Conservation (phyloP, 1,140 invertebrate genomes). For the Megathymus violae region DNA sequence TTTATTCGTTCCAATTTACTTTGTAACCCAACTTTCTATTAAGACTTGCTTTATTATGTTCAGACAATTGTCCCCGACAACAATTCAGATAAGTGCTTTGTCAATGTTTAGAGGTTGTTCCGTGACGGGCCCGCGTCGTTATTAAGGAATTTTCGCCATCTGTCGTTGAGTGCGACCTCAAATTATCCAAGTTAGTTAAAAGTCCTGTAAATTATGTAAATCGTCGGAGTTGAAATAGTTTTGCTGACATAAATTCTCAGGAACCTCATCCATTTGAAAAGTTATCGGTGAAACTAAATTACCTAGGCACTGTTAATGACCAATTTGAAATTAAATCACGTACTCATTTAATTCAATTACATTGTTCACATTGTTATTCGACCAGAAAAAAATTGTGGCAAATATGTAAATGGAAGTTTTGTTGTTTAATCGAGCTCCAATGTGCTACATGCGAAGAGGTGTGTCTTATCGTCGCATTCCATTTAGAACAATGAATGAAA, state of each 20-base stretch:
- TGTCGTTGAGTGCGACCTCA: conserved; percentile 20
- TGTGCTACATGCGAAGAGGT: neutral
- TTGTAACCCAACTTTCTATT: conserved; percentile 24
- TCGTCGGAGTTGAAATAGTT: conserved; percentile 22
- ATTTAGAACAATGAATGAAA: too few species aligned
- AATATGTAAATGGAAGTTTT: too few species aligned
- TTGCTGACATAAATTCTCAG: conserved; percentile 20
- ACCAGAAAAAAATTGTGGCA: too few species aligned
- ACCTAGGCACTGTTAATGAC: neutral
- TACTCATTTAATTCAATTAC: too few species aligned
- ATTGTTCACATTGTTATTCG: too few species aligned
- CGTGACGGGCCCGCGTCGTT: conserved; percentile 20
- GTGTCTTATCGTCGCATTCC: too few species aligned
- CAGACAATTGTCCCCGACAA: conserved; percentile 28
- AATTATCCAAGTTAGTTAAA: conserved; percentile 34
- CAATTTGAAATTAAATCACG: neutral
- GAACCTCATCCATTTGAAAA: neutral
- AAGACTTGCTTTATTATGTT: conserved; percentile 30
- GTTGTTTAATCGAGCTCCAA: neutral
- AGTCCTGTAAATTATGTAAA: conserved; percentile 30
- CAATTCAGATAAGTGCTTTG: conserved; percentile 29
- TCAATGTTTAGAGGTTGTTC: conserved; percentile 35
- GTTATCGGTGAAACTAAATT: neutral
- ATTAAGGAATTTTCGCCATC: conserved; percentile 29
- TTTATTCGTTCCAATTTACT: conserved; percentile 27